Evolutionary conservation across 2,888 invertebrate species (phyloP).

Genomic region (Epsilonema sp.): DNA sequence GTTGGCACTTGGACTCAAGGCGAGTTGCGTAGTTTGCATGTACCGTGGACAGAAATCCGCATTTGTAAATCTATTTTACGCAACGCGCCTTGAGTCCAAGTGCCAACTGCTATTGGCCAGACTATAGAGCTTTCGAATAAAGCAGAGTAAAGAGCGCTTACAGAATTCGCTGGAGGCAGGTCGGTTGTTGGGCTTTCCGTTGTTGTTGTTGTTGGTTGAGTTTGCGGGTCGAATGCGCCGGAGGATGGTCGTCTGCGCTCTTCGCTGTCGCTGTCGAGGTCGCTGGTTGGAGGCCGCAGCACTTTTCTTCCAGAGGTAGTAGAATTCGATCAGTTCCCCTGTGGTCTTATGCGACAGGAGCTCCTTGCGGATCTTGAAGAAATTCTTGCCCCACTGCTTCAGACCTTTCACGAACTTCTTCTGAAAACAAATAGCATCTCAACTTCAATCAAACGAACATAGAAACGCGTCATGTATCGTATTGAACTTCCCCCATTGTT

Average conservation of each 20-base stretch:
- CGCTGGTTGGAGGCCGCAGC: conserved; percentile 89
- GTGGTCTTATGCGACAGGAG: conserved; percentile 88
- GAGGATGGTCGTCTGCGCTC: conserved; percentile 46
- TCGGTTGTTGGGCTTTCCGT: conserved; percentile 18
- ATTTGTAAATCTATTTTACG: no score
- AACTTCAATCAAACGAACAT: no score
- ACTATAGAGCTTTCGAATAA: no score
- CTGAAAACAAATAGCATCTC: neutral
- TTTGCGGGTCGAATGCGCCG: conserved; percentile 45
- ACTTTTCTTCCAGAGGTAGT: conserved; percentile 98
- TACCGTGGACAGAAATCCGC: no score
- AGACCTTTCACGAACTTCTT: conserved; percentile 85
- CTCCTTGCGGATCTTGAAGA: conserved; percentile 89
- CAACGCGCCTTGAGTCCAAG: no score
- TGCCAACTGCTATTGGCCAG: no score
- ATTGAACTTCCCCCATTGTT: no score
- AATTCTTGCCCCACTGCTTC: conserved; percentile 94
- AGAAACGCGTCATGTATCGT: no score
- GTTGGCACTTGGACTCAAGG: no score
- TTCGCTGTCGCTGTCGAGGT: conserved; percentile 60
- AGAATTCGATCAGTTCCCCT: conserved; percentile 88
- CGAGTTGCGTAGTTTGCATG: no score
- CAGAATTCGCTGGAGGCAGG: conserved; percentile 33
- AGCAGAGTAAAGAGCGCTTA: conserved; percentile 15
- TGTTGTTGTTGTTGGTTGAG: conserved; percentile 6